Conservation (phyloP, 1,140 invertebrate genomes). For the Xylocopa sonorina region DNA sequence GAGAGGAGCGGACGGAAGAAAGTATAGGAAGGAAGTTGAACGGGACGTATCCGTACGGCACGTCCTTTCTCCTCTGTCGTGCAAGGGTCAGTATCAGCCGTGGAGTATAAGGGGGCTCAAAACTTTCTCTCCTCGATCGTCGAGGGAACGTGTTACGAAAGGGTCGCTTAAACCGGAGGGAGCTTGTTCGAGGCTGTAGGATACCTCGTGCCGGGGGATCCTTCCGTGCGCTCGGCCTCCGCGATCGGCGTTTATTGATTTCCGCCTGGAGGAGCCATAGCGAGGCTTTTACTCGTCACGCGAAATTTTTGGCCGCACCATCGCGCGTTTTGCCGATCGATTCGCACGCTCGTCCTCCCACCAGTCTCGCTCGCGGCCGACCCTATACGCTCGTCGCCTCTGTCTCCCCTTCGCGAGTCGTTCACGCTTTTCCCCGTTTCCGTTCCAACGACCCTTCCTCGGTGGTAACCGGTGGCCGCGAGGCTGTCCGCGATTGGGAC, state of each 20-base stretch:
- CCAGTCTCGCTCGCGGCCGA: conserved; percentile 51
- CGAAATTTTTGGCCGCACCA: conserved; percentile 68
- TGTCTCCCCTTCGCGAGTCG: conserved; percentile 24
- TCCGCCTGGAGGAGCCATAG: conserved; percentile 56
- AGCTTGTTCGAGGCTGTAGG: background rate
- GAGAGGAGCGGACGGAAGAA: conserved; percentile 45
- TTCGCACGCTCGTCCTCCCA: conserved; percentile 65
- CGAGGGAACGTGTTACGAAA: too few relatives aligned
- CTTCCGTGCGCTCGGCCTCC: conserved; percentile 24
- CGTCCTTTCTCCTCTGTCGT: conserved; percentile 51
- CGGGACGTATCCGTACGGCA: conserved; percentile 52
- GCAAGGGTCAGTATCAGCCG: conserved; percentile 58
- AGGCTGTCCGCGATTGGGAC: too few relatives aligned
- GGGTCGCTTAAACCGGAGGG: background rate
- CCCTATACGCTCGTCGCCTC: conserved; percentile 32
- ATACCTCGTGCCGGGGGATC: too few relatives aligned
- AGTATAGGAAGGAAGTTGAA: conserved; percentile 24
- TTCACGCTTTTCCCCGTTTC: conserved; percentile 12
- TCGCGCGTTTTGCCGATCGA: conserved; percentile 64
- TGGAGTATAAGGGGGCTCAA: background rate
- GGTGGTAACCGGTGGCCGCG: background rate
- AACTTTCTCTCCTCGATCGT: too few relatives aligned
- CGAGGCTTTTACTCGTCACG: conserved; percentile 60
- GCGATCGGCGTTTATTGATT: conserved; percentile 74
- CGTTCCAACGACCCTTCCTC: background rate